These are phyloP conservation scores for Progne subis DNA, from an alignment of 2,113 vertebrate species.

Conservation along the genomic window DNA sequence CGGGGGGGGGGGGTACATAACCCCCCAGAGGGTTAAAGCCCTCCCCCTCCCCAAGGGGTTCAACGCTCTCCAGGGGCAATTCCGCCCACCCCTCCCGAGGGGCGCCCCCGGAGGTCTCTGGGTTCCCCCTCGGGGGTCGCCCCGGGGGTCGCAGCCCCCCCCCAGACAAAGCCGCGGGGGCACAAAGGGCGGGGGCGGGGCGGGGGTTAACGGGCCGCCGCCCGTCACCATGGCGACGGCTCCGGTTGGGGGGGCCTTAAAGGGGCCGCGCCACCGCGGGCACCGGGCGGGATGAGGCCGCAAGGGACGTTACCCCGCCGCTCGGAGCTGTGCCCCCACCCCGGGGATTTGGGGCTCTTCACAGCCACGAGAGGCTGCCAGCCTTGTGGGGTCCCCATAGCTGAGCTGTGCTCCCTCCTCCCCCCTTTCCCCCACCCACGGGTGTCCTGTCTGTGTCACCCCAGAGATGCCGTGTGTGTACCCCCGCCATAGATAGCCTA, in stretches of 20 bases:
- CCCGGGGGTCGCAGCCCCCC: background rate
- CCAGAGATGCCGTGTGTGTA: background rate
- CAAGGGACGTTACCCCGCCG: background rate
- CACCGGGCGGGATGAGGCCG: background rate
- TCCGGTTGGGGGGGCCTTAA: background rate
- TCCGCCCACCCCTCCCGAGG: background rate
- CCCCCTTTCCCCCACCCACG: accelerated
- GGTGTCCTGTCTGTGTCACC: background rate
- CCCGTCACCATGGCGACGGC: background rate
- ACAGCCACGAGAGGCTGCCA: too few species aligned
- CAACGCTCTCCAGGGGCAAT: background rate
- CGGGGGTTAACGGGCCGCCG: slow-evolving; percentile 30
- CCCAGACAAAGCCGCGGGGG: background rate
- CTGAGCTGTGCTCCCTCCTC: background rate
- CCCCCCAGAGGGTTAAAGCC: background rate
- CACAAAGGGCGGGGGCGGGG: slow-evolving; percentile 27
- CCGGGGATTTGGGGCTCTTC: too few species aligned
- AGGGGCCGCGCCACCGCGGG: background rate
- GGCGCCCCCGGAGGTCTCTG: background rate
- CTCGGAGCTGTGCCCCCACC: background rate
- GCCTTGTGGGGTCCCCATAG: background rate
- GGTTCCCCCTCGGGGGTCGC: background rate
- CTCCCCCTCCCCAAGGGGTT: background rate
- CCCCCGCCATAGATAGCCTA: accelerated
- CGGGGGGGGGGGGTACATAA: background rate